Percentiles rank a stretch among this genome's conserved stretches.
Evolutionary conservation across 2,113 vertebrate genomes (phyloP).

Genomic region (Clinocottus analis): DNA sequence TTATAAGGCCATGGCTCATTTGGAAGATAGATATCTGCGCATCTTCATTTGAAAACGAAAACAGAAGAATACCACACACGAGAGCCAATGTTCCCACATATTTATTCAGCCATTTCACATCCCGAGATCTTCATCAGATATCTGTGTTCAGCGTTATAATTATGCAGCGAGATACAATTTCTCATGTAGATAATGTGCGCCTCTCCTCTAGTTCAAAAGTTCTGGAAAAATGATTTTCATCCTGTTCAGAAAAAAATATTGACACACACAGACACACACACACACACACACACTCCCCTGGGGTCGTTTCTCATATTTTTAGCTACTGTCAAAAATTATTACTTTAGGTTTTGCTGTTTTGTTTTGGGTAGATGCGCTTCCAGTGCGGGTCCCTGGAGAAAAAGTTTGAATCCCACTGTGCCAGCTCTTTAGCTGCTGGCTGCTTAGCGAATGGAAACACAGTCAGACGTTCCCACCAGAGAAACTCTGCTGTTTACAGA

Average conservation of each 20-base stretch:
- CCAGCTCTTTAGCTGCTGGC: slow-evolving; percentile 65
- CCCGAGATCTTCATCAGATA: background rate
- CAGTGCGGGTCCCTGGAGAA: slow-evolving; percentile 69
- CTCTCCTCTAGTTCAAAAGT: slow-evolving; percentile 27
- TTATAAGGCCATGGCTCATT: background rate
- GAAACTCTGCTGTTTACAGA: slow-evolving; percentile 58
- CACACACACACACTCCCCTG: slow-evolving; percentile 41
- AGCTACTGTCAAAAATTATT: slow-evolving; percentile 71
- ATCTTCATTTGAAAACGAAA: background rate
- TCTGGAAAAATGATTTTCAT: slow-evolving; percentile 51
- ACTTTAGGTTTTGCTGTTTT: slow-evolving; percentile 58
- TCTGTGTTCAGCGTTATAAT: background rate
- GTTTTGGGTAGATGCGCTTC: slow-evolving; percentile 68
- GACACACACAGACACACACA: slow-evolving; percentile 52
- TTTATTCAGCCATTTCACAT: slow-evolving; percentile 12
- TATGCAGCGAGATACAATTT: background rate
- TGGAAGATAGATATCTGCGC: background rate
- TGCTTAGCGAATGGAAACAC: slow-evolving; percentile 57
- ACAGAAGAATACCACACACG: background rate
- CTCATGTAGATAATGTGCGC: slow-evolving; percentile 4
- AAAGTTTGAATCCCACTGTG: slow-evolving; percentile 65
- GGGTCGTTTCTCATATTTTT: slow-evolving; percentile 68
- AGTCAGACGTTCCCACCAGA: slow-evolving; percentile 55
- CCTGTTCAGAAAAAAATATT: slow-evolving; percentile 64
- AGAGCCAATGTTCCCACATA: background rate